phyloP scores from a whole-genome alignment of 1,140 invertebrate genomes.

The Listronotus bonariensis region DNA sequence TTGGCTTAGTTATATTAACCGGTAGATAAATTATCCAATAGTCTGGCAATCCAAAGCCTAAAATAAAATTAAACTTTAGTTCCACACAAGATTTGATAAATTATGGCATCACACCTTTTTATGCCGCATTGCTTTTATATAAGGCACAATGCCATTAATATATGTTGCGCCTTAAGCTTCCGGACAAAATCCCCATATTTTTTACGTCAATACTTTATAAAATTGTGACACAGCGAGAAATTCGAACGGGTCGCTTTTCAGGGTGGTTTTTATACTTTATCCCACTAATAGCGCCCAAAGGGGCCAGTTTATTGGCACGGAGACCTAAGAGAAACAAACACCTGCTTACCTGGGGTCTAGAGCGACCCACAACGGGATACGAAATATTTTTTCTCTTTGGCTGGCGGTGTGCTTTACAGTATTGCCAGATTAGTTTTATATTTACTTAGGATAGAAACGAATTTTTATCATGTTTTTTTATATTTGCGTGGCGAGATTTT shows the following conservation, averaged over 20 bases:
- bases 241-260: constrained; percentile 13
- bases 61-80: no score
- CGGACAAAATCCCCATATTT: constrained; percentile 24
- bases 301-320: constrained; percentile 17
- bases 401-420: not conserved
- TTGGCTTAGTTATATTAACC: no score
- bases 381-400: constrained; percentile 5
- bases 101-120: no score
- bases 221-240: constrained; percentile 26
- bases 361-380: constrained; percentile 12
- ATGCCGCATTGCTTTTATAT: constrained; percentile 12
- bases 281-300: constrained; percentile 16
- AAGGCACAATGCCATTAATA: constrained; percentile 23
- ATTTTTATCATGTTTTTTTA: no score
- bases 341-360: constrained; percentile 19
- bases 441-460: no score
- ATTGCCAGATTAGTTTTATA: no score
- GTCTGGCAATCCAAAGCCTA: no score
- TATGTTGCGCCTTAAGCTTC: constrained; percentile 19
- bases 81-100: no score
- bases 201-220: constrained; percentile 20
- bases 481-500: no score
- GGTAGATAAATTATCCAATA: no score
- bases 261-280: constrained; percentile 23
- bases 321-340: constrained; percentile 10